Evolutionary conservation across 2,113 vertebrate genomes (phyloP), one percentile per base, ranked within the genome.

Genomic region (Phaethornis superciliosus): DNA sequence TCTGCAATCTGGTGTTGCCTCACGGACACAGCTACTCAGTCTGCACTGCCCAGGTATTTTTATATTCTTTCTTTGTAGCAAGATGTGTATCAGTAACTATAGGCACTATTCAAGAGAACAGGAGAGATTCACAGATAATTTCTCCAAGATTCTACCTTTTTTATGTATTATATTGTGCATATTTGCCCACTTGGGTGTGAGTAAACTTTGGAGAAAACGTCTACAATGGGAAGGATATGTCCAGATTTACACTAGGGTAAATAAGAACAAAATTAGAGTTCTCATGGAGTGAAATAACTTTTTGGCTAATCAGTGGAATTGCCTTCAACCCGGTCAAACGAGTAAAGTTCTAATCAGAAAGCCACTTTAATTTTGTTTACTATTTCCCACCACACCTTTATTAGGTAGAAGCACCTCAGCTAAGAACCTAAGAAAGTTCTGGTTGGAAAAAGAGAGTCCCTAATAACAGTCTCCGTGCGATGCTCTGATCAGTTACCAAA

Each of bases 401-500:
- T 33, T 4, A 9, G 22, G 46, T 2, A 42, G 49, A 54, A n/a
- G 3, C 33, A 30, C 5, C 58, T 32, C 40, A 5, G 15, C 1
- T 5, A 15, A 15, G 33, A 51, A 44, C 26, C 54, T 15, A 2
- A 6, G 47, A 18, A 58, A 37, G 20, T 1, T 2, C 2, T 7
- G 4, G 7, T 0, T 37, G 77, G 49, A 12, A 54, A 14, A 23
- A 15, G 15, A 44, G 7, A 21, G 24, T 12, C 56, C 33, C 15
- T 5, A 2, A 9, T 0, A 8, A 6, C 0, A 4, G 8, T 20
- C 22, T 33, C 33, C 0, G 2, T 52, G 35, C 52, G 72, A 2
- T 2, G 2, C 24, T 11, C 16, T 0, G 0, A 10, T 2, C 6
- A 1, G 8, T 2, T 14, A 24, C 77, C 5, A 21, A 23, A 2